Base-by-base conservation (phyloP, 1,140 invertebrate species). In the Diprion similis region DNA sequence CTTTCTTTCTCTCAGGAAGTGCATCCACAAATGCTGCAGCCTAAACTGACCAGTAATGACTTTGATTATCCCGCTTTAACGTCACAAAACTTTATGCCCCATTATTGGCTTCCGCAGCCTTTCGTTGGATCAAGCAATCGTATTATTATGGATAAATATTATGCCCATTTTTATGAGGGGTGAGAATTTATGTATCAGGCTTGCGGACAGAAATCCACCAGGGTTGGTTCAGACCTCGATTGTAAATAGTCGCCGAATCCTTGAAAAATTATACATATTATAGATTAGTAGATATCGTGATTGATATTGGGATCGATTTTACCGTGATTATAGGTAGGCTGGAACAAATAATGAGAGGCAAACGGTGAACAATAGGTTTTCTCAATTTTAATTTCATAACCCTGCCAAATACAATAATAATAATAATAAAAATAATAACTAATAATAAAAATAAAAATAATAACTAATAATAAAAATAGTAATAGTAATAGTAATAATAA, bases 331-430 rank as follows among this genome's bases (percentile, higher is more conserved):
- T 8, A 18, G 51, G 70, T n/a, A 9, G 8, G 70, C 15, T 46
- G 11, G 47, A 18, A 13, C 13, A 51, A 18, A 8, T 18, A 71
- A 51, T 9, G 1, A 10, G 51, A 45, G 69, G 69, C 45, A 46
- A 77, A 71, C 73, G 77, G 73, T 51, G 19, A 64, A 71, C 71
- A 76, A 71, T 24, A 69, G 46, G 81, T 80, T 79, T 83, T 83
- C 79, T 78, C 76, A 79, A 81, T 85, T 88, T 88, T 87, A 85
- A 87, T 87, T 81, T 87, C 82, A 85, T 86, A 87, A 87, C 87
- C 87, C 86, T 87, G 87, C 87, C 87, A 87, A 87, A 88, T 87
- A 88, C 85, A 88, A 84, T 87, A 84, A 85, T 88, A 87, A 87
- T 88, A 85, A 81, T 84, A 37, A 37, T 37, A 37, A 37, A 3